phyloP scores from a whole-genome alignment of 2,888 invertebrate genomes.

The Bellardia bayeri region DNA sequence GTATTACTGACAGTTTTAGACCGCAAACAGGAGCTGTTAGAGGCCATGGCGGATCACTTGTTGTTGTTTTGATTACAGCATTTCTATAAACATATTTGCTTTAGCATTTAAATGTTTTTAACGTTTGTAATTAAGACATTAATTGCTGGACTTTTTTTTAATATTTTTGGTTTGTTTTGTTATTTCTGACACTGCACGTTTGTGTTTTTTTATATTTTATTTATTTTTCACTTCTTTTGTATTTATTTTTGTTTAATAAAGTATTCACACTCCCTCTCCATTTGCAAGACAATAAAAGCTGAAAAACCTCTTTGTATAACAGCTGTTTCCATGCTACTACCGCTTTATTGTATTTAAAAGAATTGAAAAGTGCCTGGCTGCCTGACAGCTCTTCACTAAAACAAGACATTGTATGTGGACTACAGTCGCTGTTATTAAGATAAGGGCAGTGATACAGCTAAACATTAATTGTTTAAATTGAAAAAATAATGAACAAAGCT shows the following conservation, averaged over 20 bases:
- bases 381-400: conserved; percentile 37
- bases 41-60: conserved; percentile 41
- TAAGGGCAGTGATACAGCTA: neutral
- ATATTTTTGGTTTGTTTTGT: conserved; percentile 19
- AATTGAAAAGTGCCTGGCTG: conserved; percentile 48
- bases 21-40: conserved; percentile 2
- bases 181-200: neutral
- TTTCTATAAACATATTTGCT: neutral
- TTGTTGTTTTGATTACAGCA: conserved; percentile 3
- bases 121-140: conserved; percentile 48
- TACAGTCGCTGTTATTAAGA: conserved; percentile 14
- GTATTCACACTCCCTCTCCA: conserved; percentile 41
- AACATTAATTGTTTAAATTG: too few relatives aligned
- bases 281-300: conserved; percentile 20
- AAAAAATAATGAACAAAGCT: too few relatives aligned
- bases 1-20: conserved; percentile 30
- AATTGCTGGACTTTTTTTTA: conserved; percentile 53
- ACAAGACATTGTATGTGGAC: conserved; percentile 20
- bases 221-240: conserved; percentile 57
- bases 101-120: conserved; percentile 20
- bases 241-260: conserved; percentile 18
- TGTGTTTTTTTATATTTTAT: conserved; percentile 14
- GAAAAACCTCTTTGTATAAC: conserved; percentile 62
- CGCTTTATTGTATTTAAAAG: conserved; percentile 56
- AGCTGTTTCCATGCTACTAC: conserved; percentile 72